A percentile compares a stretch with the other conserved stretches of the same genome.
Evolutionary conservation across 2,797 vertebrate genomes (phyloP).

Genomic region (Morelia viridis): DNA sequence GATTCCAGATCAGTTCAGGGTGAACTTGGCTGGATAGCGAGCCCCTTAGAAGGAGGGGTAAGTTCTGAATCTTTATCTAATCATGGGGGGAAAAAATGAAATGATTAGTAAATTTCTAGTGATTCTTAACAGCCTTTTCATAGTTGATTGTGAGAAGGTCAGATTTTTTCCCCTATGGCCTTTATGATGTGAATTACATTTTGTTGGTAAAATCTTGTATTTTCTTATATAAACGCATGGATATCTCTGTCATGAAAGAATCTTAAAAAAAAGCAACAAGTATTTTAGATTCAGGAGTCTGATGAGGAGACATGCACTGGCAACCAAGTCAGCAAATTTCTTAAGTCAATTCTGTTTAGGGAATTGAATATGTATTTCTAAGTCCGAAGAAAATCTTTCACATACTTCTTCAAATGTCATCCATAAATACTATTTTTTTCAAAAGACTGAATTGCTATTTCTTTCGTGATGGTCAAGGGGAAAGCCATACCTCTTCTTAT

Average conservation of each 20-base stretch:
- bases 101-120: conserved; percentile 73
- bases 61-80: conserved; percentile 76
- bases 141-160: conserved; percentile 84
- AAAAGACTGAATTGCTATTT: not conserved
- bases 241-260: conserved; percentile 67
- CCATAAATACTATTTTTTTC: not conserved
- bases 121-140: conserved; percentile 74
- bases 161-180: conserved; percentile 80
- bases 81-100: conserved; percentile 71
- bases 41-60: conserved; percentile 97
- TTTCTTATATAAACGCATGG: conserved; percentile 64
- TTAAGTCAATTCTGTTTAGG: not conserved
- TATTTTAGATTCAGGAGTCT: conserved; percentile 62
- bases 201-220: conserved; percentile 94
- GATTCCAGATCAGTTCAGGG: conserved; percentile 98
- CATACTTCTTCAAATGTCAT: not conserved
- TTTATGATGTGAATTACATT: conserved; percentile 83
- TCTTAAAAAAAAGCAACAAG: conserved; percentile 66
- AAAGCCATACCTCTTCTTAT: conserved; percentile 62
- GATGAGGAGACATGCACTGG: conserved; percentile 49
- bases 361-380: not conserved
- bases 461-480: conserved; percentile 60
- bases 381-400: not conserved
- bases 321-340: not conserved
- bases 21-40: conserved; percentile 97